Evolutionary conservation across 2,113 vertebrate species (phyloP).

Genomic region (Chionodraco myersi): DNA sequence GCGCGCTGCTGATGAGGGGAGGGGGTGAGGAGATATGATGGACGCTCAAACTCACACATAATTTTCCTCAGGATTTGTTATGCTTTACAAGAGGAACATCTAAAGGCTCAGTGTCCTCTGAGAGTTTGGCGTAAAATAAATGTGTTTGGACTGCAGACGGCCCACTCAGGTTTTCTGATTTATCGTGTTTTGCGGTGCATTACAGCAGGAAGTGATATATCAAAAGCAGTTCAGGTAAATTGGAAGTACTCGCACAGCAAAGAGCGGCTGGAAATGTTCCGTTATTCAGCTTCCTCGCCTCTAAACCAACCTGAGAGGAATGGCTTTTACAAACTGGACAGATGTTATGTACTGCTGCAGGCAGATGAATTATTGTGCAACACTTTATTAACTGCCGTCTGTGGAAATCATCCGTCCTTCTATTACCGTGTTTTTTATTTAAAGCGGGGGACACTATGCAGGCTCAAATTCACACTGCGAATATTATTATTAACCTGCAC

Average conservation of each 20-base stretch:
- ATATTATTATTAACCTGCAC: neutral
- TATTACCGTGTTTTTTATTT: too few species aligned
- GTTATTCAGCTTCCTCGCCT: constrained; percentile 57
- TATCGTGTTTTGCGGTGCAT: constrained; percentile 74
- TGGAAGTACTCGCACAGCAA: constrained; percentile 44
- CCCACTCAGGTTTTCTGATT: constrained; percentile 79
- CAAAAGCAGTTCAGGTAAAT: constrained; percentile 72
- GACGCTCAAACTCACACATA: constrained; percentile 49
- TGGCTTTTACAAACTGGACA: constrained; percentile 52
- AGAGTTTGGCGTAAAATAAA: constrained; percentile 65
- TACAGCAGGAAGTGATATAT: constrained; percentile 75
- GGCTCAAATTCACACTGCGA: neutral
- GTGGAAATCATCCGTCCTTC: constrained; percentile 39
- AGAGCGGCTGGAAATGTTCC: constrained; percentile 47
- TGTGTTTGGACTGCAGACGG: constrained; percentile 71
- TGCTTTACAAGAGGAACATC: constrained; percentile 52
- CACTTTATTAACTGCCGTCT: constrained; percentile 49
- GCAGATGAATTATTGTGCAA: constrained; percentile 46
- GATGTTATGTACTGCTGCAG: constrained; percentile 35
- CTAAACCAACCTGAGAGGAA: constrained; percentile 72
- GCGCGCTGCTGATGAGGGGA: constrained; percentile 21
- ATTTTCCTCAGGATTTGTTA: constrained; percentile 64
- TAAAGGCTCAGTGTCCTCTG: constrained; percentile 60
- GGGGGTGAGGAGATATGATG: constrained; percentile 37
- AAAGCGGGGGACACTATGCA: neutral